Evolutionary conservation across 2,888 invertebrate genomes (phyloP), one percentile per base, ranked within the genome.

Genomic region (Eurytoma adleriae): DNA sequence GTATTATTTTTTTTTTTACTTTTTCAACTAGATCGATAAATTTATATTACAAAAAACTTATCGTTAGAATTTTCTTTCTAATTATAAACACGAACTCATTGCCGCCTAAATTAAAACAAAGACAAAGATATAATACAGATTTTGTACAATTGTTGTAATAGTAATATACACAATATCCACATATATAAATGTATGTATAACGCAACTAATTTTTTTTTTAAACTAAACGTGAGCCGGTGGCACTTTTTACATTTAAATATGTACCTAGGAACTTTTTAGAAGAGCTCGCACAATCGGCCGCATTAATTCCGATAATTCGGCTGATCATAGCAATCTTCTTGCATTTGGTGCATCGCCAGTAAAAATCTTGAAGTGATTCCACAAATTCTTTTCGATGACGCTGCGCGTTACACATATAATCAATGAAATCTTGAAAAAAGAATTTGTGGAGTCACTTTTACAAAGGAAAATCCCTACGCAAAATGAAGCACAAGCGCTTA

Each of bases 251-350:
- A 13, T 40, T 62, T 16, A 82, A 82, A 82, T 74, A 73, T 80
- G 77, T 83, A 81, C 83, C 85, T 87, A 87, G 87, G 87, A 87
- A 87, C 85, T 86, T 82, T 79, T 80, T 82, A 83, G 84, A 83
- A 85, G 27, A 80, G 79, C 83, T 78, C 69, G 75, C 52, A 79
- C 20, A 75, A 75, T 70, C 74, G 64, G 50, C 18, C 24, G 24
- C 50, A 30, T 70, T 18, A 59, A 64, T 70, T 3, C 20, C 56
- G 68, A 73, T 73, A 79, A 52, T 67, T 18, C 48, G 27, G 16
- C 40, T 27, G 70, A 75, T 74, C 71, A 48, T 76, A 40, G 4
- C 66, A 48, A 75, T 59, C 20, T 69, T 64, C 75, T 2, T 69
- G 61, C 24, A 14, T 72, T 74, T 79, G 48, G 74, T 69, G 64